Evolutionary conservation across 2,113 vertebrate genomes (phyloP).

Genomic region (Hystrix brachyura): DNA sequence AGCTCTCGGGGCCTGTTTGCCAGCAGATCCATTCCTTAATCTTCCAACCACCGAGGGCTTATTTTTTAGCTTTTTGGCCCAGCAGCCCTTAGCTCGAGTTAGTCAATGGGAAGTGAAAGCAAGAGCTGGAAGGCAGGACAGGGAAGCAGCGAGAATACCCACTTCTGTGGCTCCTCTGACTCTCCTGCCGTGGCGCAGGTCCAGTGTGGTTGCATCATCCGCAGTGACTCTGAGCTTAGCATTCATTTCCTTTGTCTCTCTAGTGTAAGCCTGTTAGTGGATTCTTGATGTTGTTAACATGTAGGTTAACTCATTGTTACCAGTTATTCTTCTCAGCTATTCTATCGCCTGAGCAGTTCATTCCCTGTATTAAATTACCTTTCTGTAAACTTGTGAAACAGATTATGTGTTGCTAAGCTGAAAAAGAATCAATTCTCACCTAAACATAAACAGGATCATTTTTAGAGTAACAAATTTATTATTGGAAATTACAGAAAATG

Average conservation of each 20-base stretch:
- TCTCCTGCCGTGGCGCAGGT: neutral
- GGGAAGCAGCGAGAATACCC: neutral
- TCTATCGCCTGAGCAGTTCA: neutral
- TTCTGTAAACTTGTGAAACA: neutral
- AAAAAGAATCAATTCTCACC: neutral
- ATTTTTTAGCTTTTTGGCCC: neutral
- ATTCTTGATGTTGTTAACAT: neutral
- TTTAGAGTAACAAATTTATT: constrained; percentile 21
- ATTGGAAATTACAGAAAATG: neutral
- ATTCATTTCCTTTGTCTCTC: neutral
- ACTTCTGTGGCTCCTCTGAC: neutral
- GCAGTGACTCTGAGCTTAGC: neutral
- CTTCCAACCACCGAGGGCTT: neutral
- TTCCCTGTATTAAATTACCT: neutral
- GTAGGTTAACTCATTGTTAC: neutral
- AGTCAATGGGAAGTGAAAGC: neutral
- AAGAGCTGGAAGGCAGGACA: neutral
- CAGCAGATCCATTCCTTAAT: neutral
- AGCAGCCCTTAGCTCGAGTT: neutral
- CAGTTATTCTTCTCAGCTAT: neutral
- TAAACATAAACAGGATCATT: constrained; percentile 45
- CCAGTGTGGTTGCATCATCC: neutral
- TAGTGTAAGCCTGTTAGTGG: neutral
- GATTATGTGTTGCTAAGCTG: neutral
- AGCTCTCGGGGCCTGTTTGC: neutral